These are phyloP conservation scores for Onychomys arenicola DNA, from an alignment of 2,797 vertebrate genomes.

Conservation along the genomic window DNA sequence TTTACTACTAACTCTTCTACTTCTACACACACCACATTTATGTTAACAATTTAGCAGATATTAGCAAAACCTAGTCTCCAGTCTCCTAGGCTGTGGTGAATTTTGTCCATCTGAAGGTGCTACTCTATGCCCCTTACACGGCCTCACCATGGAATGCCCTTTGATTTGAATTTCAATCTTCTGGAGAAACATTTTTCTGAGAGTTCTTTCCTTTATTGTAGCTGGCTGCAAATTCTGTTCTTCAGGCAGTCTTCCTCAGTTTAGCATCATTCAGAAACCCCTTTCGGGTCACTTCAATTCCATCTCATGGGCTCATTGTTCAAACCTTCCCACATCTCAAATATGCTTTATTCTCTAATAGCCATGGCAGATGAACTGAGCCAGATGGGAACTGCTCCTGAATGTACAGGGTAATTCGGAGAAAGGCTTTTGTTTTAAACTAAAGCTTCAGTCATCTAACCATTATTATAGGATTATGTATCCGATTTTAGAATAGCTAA, in stretches of 20 bases:
- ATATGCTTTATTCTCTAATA: background rate
- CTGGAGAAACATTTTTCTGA: background rate
- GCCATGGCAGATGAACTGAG: background rate
- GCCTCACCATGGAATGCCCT: background rate
- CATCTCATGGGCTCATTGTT: background rate
- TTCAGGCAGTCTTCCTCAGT: background rate
- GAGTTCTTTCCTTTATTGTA: background rate
- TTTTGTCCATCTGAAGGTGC: background rate
- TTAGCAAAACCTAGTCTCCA: background rate
- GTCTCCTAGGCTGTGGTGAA: background rate
- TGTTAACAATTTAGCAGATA: background rate
- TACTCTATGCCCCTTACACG: background rate
- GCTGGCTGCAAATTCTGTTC: background rate
- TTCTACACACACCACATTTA: too few relatives aligned
- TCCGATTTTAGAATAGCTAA: background rate
- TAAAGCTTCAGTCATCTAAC: background rate
- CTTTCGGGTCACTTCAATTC: background rate
- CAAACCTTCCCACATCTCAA: background rate
- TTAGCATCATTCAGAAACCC: background rate
- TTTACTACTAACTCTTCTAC: background rate
- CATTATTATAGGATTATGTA: background rate
- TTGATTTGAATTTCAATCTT: background rate
- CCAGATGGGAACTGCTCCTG: background rate
- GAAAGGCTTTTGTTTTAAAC: background rate
- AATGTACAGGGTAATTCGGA: background rate